A percentile compares a stretch with the other conserved stretches of the same genome.
Evolutionary conservation across 2,113 vertebrate species (phyloP).

Genomic region (Neomonachus schauinslandi): DNA sequence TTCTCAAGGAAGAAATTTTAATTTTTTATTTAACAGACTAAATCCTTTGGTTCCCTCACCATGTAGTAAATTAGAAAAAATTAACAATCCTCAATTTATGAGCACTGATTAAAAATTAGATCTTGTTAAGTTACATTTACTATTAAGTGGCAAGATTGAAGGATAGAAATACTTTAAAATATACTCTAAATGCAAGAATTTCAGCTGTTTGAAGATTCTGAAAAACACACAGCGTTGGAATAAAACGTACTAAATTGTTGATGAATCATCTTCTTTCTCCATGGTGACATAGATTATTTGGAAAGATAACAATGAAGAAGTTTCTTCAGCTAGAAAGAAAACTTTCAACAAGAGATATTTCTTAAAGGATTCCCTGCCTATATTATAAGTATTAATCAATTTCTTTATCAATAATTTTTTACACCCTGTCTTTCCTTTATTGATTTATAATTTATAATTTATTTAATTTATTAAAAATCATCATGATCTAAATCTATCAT

Average conservation of each 20-base stretch:
- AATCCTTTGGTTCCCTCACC: background rate
- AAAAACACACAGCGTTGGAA: background rate
- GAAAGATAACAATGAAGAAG: background rate
- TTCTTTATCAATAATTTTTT: background rate
- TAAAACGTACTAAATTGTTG: background rate
- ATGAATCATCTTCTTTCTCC: slow-evolving; percentile 13
- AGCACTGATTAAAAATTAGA: background rate
- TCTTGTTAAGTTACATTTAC: background rate
- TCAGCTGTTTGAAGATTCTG: slow-evolving; percentile 8
- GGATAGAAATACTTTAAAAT: background rate
- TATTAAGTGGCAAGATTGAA: background rate
- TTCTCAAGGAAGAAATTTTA: slow-evolving; percentile 14
- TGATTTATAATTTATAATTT: background rate
- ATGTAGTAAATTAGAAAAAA: background rate
- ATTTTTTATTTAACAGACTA: slow-evolving; percentile 14
- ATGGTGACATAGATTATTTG: background rate
- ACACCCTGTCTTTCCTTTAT: background rate
- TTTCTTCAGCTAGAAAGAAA: slow-evolving; percentile 11
- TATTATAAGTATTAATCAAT: background rate
- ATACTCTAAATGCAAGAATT: background rate
- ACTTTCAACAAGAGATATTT: background rate
- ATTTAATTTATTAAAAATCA: slow-evolving; percentile 8
- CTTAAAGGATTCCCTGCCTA: background rate
- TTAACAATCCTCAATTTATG: background rate
- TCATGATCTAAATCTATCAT: background rate